Evolutionary conservation across 2,888 invertebrate genomes (phyloP).

Genomic region (Onthophagus sagittarius): DNA sequence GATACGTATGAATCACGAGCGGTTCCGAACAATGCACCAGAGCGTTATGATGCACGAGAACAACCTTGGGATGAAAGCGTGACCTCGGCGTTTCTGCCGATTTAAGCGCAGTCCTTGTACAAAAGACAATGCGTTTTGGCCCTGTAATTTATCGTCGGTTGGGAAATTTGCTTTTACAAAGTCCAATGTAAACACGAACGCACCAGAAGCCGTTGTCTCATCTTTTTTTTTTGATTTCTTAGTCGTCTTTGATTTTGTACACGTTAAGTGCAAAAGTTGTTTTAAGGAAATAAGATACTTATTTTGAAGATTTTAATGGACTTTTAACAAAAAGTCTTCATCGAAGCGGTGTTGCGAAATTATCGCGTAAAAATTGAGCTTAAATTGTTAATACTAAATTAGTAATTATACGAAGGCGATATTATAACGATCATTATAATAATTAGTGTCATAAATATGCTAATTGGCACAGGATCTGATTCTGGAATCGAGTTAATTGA

Average conservation of each 20-base stretch:
- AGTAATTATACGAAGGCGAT: not conserved
- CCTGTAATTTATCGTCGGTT: not conserved
- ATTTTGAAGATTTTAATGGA: no score
- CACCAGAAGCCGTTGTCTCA: not conserved
- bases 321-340: no score
- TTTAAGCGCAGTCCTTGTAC: not conserved
- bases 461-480: not conserved
- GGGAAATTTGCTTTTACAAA: not conserved
- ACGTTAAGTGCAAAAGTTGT: no score
- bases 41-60: slow-evolving; percentile 5
- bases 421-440: not conserved
- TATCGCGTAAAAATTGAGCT: not conserved
- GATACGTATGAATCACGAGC: slow-evolving; percentile 11
- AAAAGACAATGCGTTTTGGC: slow-evolving; percentile 3
- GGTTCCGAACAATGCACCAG: slow-evolving; percentile 4
- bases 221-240: not conserved
- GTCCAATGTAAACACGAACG: not conserved
- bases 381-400: not conserved
- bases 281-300: no score
- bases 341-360: not conserved
- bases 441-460: not conserved
- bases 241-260: no score
- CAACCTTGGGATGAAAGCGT: slow-evolving; percentile 9
- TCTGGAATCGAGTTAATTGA: no score
- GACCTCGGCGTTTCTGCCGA: slow-evolving; percentile 3